Base-by-base conservation (phyloP, 1,140 invertebrate species). In the Bombus affinis region DNA sequence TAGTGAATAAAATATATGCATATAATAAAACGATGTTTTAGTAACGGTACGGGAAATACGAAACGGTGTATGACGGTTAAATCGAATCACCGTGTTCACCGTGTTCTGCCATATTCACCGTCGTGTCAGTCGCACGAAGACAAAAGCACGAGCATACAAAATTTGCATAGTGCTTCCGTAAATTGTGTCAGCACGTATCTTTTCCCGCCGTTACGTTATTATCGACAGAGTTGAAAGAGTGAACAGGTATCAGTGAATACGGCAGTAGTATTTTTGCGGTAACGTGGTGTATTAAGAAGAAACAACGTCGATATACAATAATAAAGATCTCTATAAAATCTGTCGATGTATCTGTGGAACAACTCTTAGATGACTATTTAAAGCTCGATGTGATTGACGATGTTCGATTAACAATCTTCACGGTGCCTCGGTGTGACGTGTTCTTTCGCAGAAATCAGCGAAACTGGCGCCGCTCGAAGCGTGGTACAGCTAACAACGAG, bases 211-310 rank as follows among this genome's bases (percentile, higher is more conserved):
- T 88, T 86, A 79, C 83, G 15, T 87, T 53, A 28, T n/a, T 68
- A 32, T 59, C 53, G 70, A 89, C 59, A 72, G 70, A 65, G 66
- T 86, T 53, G 76, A 77, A 77, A 74, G 87, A 87, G 85, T 86
- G 85, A 91, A 86, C 82, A 89, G 91, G 89, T 93, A 62, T 90
- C 91, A 94, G 93, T 94, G 93, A 94, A 94, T 94, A 94, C 93
- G 93, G 93, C 93, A 93, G 89, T 85, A 86, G 89, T 90, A 89
- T 90, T 91, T 90, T 94, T 93, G 87, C 87, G 92, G 91, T 86
- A 94, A 86, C 91, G 89, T 90, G 89, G 83, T 94, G 88, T 94
- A 94, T 94, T 94, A 91, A 87, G 87, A 83, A 88, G 75, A 83
- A 90, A 86, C 86, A 92, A 91, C 79, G 88, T 91, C 76, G 83